Conservation (phyloP, 2,888 invertebrate species). For the Augochlorella aurata region DNA sequence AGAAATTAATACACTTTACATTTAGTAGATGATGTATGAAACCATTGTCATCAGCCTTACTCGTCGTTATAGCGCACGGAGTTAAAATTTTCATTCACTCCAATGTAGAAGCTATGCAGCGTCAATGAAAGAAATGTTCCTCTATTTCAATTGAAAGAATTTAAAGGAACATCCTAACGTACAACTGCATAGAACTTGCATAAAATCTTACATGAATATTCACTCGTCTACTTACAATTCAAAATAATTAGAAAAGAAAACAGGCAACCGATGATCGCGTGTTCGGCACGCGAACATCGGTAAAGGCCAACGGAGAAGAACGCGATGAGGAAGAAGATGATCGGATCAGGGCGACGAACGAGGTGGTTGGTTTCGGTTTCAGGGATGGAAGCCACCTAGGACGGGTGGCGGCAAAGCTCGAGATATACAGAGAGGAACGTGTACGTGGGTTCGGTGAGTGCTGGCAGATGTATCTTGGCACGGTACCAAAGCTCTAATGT, state of each 20-base stretch:
- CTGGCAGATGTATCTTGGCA: constrained; percentile 77
- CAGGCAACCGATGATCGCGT: background rate
- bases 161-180: too few species aligned
- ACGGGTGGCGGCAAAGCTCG: background rate
- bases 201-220: too few species aligned
- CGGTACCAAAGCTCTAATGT: constrained; percentile 75
- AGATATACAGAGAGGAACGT: constrained; percentile 10
- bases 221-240: background rate
- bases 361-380: constrained; percentile 32
- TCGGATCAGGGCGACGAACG: constrained; percentile 14
- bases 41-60: too few species aligned
- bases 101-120: too few species aligned
- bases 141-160: too few species aligned
- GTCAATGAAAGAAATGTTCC: too few species aligned
- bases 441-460: constrained; percentile 51
- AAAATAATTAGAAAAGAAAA: constrained; percentile 20
- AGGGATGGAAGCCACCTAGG: background rate
- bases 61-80: too few species aligned
- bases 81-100: too few species aligned
- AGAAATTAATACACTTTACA: too few species aligned
- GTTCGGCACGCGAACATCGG: background rate
- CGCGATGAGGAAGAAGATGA: constrained; percentile 5
- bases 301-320: background rate
- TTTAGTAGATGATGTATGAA: too few species aligned
- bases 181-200: too few species aligned